These are phyloP conservation scores for Uromys caudimaculatus DNA, from an alignment of 2,797 vertebrate species.

Conservation along the genomic window DNA sequence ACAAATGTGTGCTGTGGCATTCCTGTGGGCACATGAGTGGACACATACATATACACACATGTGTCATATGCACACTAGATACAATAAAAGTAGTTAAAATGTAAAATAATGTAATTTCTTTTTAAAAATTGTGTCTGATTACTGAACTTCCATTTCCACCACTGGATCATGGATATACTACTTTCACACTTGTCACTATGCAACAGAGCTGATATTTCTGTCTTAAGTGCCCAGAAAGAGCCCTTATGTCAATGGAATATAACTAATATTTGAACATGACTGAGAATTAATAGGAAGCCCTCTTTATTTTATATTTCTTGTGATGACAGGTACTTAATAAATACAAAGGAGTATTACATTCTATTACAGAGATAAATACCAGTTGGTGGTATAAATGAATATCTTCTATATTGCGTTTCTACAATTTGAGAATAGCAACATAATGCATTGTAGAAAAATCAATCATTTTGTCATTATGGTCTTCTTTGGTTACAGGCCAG, in stretches of 20 bases:
- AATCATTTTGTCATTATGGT: conserved; percentile 78
- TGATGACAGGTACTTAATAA: conserved; percentile 77
- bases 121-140: not conserved
- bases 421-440: conserved; percentile 70
- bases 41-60: not conserved
- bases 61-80: not conserved
- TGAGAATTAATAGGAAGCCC: conserved; percentile 55
- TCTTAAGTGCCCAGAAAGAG: not conserved
- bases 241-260: not conserved
- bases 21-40: not conserved
- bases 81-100: not conserved
- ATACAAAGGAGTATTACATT: conserved; percentile 70
- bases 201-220: not conserved
- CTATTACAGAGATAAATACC: conserved; percentile 70
- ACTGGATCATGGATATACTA: not conserved
- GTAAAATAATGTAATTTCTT: not conserved
- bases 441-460: conserved; percentile 75
- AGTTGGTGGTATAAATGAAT: conserved; percentile 60
- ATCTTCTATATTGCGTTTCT: conserved; percentile 74
- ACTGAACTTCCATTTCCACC: not conserved
- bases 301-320: conserved; percentile 71
- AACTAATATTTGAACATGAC: conserved; percentile 55
- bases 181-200: not conserved
- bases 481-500: conserved; percentile 74
- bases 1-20: not conserved